Base-by-base conservation (phyloP, 2,113 vertebrate genomes). In the Burhinus oedicnemus region DNA sequence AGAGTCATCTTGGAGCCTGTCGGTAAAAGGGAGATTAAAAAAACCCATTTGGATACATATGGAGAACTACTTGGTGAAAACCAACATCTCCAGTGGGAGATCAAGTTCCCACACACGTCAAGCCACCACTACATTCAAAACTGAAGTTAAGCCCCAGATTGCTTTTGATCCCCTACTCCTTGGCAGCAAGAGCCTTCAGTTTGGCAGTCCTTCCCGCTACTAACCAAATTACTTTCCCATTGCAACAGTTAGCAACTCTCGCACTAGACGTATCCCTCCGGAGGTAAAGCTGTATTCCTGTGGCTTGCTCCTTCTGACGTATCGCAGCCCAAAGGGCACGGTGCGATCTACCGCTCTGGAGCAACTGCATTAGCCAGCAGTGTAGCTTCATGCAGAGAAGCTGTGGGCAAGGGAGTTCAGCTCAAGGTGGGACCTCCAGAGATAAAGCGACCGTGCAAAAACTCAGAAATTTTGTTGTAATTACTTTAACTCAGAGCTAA, bases 1-100 rank as follows among this genome's bases (percentile, higher is more conserved):
- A 98, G 97, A 10, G 87, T 96, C 96, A 98, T 87, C 83, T 88
- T 98, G 30, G 98, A 98, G 26, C 98, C 98, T 99, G 89, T 70
- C 54, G 26, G 47, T 65, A 68, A 79, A n/a, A 52, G 34, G 58
- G 94, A 85, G 25, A 15, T 40, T 58, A 4, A 23, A 84, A 78
- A 47, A 47, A 47, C 7, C 3, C 18, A 4, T 4, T 89, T 44
- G 87, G 66, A 47, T 32, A 47, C 11, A 19, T 18, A 26, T 6
- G 32, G 49, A 91, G 61, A 95, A 25, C 27, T 84, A 42, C 12
- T 54, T 23, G 8, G 20, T 95, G 66, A 90, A 91, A 89, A 51
- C 20, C 32, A 77, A 0, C 25, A 55, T 7, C 42, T 70, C 51
- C 29, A 15, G 25, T 38, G 40, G 25, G 66, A 82, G 42, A 83